Conservation (phyloP, 2,888 invertebrate genomes). For the Raillietiella orientalis region DNA sequence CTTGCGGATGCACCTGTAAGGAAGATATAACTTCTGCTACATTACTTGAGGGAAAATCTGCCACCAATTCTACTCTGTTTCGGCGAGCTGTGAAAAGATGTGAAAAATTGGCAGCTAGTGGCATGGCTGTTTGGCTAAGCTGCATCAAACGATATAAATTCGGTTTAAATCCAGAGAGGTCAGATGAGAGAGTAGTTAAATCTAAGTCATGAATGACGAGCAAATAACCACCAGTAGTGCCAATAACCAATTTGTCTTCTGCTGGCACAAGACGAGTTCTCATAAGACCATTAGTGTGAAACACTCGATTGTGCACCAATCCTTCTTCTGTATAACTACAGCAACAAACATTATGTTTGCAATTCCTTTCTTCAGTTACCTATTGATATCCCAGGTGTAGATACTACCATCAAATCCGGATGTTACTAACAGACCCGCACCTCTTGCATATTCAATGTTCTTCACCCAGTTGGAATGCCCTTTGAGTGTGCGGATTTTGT, state of each 20-base stretch:
- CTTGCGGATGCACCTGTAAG: conserved; percentile 57
- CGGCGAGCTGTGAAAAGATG: conserved; percentile 43
- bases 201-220: conserved; percentile 65
- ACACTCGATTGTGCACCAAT: conserved; percentile 41
- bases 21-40: conserved; percentile 72
- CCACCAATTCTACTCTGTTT: conserved; percentile 62
- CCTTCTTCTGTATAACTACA: conserved; percentile 32
- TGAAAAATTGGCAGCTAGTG: conserved; percentile 43
- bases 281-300: conserved; percentile 56
- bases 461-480: conserved; percentile 90
- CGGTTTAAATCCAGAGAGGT: conserved; percentile 59
- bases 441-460: conserved; percentile 66
- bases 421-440: conserved; percentile 49
- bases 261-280: conserved; percentile 58
- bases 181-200: conserved; percentile 36
- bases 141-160: conserved; percentile 67
- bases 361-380: conserved; percentile 18
- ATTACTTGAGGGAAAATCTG: conserved; percentile 54
- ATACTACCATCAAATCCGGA: conserved; percentile 79
- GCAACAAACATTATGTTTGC: neutral
- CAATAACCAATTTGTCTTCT: conserved; percentile 53
- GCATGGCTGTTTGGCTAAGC: conserved; percentile 42
- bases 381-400: conserved; percentile 76
- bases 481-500: conserved; percentile 34
- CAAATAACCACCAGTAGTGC: conserved; percentile 61